Percentiles rank a stretch among this genome's conserved stretches.
phyloP scores from a whole-genome alignment of 64 coral and sea anemone species.

The Pocillopora verrucosa region DNA sequence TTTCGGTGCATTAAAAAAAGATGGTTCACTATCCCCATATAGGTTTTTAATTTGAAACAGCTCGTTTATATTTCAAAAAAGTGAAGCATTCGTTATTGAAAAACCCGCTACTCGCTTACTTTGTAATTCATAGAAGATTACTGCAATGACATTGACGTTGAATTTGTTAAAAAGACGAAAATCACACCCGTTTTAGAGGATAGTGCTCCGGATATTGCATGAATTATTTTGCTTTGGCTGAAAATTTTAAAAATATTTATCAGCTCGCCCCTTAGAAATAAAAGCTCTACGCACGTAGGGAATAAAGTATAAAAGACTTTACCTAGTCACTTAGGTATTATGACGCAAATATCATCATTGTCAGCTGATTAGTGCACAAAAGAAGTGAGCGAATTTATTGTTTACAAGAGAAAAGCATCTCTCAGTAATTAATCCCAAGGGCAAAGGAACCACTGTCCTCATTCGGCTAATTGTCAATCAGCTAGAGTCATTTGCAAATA shows the following conservation, averaged over 20 bases:
- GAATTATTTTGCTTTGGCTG: background rate
- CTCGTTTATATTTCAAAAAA: too few species aligned
- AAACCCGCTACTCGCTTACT: too few species aligned
- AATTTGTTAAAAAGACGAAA: too few species aligned
- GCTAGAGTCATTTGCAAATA: background rate
- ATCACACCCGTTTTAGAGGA: too few species aligned
- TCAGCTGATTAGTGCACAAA: conserved; percentile 17
- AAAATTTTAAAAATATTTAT: background rate
- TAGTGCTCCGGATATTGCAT: too few species aligned
- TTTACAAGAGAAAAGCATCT: background rate
- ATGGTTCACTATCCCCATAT: too few species aligned
- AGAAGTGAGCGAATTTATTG: background rate
- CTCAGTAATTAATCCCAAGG: conserved; percentile 6
- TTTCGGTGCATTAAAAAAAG: too few species aligned
- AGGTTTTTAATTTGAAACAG: too few species aligned
- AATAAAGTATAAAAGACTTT: conserved; percentile 3
- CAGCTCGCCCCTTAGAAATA: background rate
- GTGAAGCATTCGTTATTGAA: too few species aligned
- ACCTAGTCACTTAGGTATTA: conserved; percentile 2
- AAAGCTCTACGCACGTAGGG: background rate
- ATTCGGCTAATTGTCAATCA: background rate
- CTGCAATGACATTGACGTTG: too few species aligned
- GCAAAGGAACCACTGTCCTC: background rate
- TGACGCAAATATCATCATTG: conserved; percentile 24
- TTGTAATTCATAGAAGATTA: too few species aligned